phyloP scores from a whole-genome alignment of 2,797 vertebrate species.

The Cossypha caffra region DNA sequence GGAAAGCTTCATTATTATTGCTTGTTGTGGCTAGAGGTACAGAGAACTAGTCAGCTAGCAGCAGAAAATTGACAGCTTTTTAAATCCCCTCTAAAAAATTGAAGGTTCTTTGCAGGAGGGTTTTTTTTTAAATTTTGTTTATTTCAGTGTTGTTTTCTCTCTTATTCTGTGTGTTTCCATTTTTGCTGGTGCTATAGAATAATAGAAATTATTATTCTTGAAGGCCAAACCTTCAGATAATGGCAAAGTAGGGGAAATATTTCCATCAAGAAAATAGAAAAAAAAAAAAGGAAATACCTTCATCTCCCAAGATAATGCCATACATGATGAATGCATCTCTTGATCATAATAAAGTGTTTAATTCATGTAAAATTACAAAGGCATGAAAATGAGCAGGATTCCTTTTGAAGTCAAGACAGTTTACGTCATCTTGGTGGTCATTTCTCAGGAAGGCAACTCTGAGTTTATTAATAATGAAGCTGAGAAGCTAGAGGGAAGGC shows the following conservation, averaged over 20 bases:
- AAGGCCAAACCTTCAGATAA: background rate
- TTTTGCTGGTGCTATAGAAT: background rate
- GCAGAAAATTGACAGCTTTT: slow-evolving; percentile 42
- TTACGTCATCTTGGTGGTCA: slow-evolving; percentile 14
- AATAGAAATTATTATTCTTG: background rate
- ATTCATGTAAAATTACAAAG: slow-evolving; percentile 59
- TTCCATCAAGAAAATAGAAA: background rate
- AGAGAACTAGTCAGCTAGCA: background rate
- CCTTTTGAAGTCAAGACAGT: slow-evolving; percentile 46
- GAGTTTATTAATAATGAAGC: slow-evolving; percentile 31
- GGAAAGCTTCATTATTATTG: slow-evolving; percentile 22
- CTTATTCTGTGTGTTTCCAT: background rate
- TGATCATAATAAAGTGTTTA: slow-evolving; percentile 30
- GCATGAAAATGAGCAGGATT: slow-evolving; percentile 37
- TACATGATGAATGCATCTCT: slow-evolving; percentile 39
- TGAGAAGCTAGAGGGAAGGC: background rate
- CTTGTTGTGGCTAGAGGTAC: background rate
- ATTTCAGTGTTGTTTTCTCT: background rate
- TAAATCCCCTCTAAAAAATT: slow-evolving; percentile 16
- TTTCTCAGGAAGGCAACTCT: slow-evolving; percentile 7
- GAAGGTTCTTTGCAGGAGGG: background rate
- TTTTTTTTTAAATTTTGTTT: background rate
- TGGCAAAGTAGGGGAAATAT: background rate
- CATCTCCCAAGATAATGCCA: slow-evolving; percentile 20
- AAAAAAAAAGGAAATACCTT: slow-evolving; percentile 31